Evolutionary conservation across 2,888 invertebrate species (phyloP).

Genomic region (Nemurella pictetii): DNA sequence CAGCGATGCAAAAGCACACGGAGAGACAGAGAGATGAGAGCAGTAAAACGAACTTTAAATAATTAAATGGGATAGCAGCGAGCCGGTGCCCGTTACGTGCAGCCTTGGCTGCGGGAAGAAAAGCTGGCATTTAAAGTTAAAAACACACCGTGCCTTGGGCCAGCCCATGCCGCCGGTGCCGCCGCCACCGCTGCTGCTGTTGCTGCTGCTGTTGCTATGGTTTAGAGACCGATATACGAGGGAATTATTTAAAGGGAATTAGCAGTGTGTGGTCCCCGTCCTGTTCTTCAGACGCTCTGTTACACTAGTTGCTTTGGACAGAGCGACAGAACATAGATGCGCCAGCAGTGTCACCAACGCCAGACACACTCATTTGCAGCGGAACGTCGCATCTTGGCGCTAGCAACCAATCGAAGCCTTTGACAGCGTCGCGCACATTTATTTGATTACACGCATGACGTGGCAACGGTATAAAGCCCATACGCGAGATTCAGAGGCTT

Average conservation of each 20-base stretch:
- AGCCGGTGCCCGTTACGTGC: neutral
- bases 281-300: neutral
- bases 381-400: neutral
- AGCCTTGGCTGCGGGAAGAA: neutral
- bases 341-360: neutral
- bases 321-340: neutral
- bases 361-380: neutral
- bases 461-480: neutral
- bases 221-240: too few relatives aligned
- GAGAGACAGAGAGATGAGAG: neutral
- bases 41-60: neutral
- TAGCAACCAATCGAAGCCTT: neutral
- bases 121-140: conserved; percentile 1
- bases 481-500: neutral
- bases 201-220: too few relatives aligned
- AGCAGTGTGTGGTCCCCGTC: neutral
- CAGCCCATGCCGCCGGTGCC: too few relatives aligned
- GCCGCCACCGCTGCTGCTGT: too few relatives aligned
- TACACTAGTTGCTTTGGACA: conserved; percentile 24
- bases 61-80: neutral
- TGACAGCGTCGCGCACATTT: neutral
- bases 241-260: conserved; percentile 26
- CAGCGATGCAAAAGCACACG: too few relatives aligned
- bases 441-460: neutral
- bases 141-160: neutral